Base-by-base conservation (phyloP, 2,888 invertebrate species). In the Drosophila anomalata region DNA sequence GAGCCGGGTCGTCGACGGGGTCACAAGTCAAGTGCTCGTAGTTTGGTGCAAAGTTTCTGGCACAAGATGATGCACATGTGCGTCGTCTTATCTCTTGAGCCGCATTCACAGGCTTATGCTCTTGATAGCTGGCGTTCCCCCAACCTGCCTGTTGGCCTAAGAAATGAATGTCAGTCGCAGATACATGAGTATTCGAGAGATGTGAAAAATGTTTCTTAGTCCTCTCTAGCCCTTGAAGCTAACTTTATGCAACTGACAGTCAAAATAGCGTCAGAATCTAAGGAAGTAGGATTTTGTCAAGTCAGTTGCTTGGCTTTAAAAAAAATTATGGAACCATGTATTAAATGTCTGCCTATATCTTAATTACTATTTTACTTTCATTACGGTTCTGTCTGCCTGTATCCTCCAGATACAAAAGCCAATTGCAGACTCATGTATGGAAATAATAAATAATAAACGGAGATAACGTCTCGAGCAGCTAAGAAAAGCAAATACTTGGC, bases 111-210 rank as follows among this genome's bases (percentile, higher is more conserved):
- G 60, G 63, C 41, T 58, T 63, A 52, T 52, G 46, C 60, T 61
- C 68, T 69, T 72, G 55, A 65, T 59, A 51, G 71, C 51, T 61
- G 39, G 71, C 73, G 73, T 70, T 70, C 46, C 11, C 11, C 33
- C 59, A 31, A 22, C 33, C 55, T 63, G 71, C 61, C 61, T 67
- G 71, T 61, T 52, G 65, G 66, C 61, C 17, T 20, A 59, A 52
- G 75, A 73, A 77, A 77, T 79, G 51, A 82, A 79, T 81, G 76
- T 73, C 76, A 74, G 22, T 36, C 52, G 52, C 82, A 73, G 68
- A 57, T 58, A 53, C 24, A 29, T 17, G 41, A 39, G 52, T 46
- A 29, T 61, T 22, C 53, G 36, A 61, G 58, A 65, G 73, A 77
- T 54, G 50, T 52, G 41, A 29, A 41, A 57, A 51, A 31, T 22